These are phyloP conservation scores for Drosophila mettleri DNA, from an alignment of 2,888 invertebrate species.

Conservation along the genomic window DNA sequence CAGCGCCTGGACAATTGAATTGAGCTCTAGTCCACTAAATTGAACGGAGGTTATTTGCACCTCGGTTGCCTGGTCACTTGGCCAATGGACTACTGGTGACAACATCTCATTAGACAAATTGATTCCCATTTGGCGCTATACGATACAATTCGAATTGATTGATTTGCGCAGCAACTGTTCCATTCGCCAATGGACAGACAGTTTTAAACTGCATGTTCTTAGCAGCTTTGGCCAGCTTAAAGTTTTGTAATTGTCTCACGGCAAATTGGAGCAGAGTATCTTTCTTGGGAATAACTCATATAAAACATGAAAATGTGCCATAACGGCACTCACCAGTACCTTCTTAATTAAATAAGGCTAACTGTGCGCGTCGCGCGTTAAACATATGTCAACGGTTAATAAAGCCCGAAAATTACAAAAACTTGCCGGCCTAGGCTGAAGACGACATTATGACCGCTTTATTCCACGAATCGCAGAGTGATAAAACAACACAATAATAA, in stretches of 20 bases:
- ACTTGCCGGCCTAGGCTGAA: constrained; percentile 2
- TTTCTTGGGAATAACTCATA: constrained; percentile 67
- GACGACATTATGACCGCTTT: constrained; percentile 37
- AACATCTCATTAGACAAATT: constrained; percentile 81
- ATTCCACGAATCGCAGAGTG: constrained; percentile 53
- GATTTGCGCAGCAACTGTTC: constrained; percentile 66
- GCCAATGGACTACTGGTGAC: constrained; percentile 64
- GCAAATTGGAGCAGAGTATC: constrained; percentile 29
- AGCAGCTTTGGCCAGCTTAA: constrained; percentile 20
- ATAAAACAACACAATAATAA: constrained; percentile 28
- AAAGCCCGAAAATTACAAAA: constrained; percentile 42
- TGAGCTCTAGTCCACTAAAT: constrained; percentile 55
- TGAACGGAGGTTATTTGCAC: constrained; percentile 69
- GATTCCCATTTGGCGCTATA: constrained; percentile 28
- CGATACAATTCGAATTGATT: constrained; percentile 56
- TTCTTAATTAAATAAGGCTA: constrained; percentile 56
- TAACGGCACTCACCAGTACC: constrained; percentile 63
- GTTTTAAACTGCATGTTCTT: constrained; percentile 5
- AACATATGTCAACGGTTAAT: constrained; percentile 75
- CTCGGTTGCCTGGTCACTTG: constrained; percentile 41
- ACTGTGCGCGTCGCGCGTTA: constrained; percentile 72
- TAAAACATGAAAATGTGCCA: constrained; percentile 70
- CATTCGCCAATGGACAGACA: constrained; percentile 44
- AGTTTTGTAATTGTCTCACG: constrained; percentile 53
- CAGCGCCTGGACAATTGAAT: constrained; percentile 46